Base-by-base conservation (phyloP, 2,797 vertebrate species). In the Characodon lateralis region DNA sequence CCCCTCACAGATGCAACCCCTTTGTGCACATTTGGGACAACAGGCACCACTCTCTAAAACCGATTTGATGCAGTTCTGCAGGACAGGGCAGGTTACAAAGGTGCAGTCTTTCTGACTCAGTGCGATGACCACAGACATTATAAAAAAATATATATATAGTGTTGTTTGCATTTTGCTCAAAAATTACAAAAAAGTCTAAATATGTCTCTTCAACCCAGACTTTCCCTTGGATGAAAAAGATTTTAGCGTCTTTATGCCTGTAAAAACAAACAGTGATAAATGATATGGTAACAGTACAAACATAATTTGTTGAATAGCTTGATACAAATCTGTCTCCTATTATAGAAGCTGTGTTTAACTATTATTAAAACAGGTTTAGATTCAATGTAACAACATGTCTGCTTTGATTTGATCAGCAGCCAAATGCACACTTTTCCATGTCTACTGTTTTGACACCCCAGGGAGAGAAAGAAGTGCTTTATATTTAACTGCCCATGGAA, bases 1-100 rank as follows among this genome's bases (percentile, higher is more conserved):
- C 3, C 98, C 98, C 85, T 99, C 96, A 0, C 98, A 99, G 4
- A 92, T 92, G 72, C 98, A 99, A 78, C 98, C 98, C 0, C 65
- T 95, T 88, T 95, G 96, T 71, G 91, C 72, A 3, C 98, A 99
- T 0, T 94, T 91, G 76, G 97, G 95, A 0, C 98, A 99, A 92
- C 98, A 99, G 46, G 94, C 91, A 0, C 94, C 96, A 0, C 89
- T 90, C 86, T 96, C 95, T 80, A 97, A 87, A 10, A 94, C 92
- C 0, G 97, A 96, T 81, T 97, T 95, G 0, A 98, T 96, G 94
- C 98, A 99, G 92, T 96, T 92, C 83, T 96, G 94, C 87, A 95
- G 79, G 0, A 51, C 84, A 0, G 96, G 95, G 86, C 98, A 99
- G 77, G 96, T 94, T 0, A 91, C 88, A 0, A 95, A 96, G 0